Percentiles rank a stretch among this genome's conserved stretches.
Conservation (phyloP, 1,140 invertebrate genomes). For the Watersipora subatra region DNA sequence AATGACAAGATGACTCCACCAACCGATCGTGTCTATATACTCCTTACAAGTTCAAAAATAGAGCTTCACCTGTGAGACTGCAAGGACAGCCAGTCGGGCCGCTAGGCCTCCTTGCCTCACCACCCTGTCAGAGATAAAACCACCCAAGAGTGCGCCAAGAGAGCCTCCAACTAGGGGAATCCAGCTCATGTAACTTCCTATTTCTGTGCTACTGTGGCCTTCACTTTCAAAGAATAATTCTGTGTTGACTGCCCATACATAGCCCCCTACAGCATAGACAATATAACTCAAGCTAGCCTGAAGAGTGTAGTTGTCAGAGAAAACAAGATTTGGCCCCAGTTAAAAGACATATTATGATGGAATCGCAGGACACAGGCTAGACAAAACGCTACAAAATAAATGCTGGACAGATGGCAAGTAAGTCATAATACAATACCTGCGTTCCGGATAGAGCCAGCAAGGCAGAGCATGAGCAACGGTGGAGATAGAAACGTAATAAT, state of each 20-base stretch:
- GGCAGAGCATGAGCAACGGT: slow-evolving; percentile 61
- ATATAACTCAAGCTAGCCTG: too few relatives aligned
- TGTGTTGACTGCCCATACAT: slow-evolving; percentile 43
- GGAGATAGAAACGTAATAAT: slow-evolving; percentile 53
- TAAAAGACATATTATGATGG: too few relatives aligned
- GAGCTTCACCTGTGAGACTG: slow-evolving; percentile 54
- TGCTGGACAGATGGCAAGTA: too few relatives aligned
- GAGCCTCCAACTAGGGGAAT: slow-evolving; percentile 55
- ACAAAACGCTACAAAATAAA: too few relatives aligned
- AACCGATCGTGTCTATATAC: too few relatives aligned
- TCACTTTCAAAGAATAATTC: slow-evolving; percentile 38
- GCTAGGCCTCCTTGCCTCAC: slow-evolving; percentile 72
- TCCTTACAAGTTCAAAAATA: too few relatives aligned
- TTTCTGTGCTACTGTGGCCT: slow-evolving; percentile 29
- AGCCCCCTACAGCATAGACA: too few relatives aligned
- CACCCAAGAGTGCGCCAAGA: slow-evolving; percentile 72
- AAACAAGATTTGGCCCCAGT: too few relatives aligned
- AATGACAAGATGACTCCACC: too few relatives aligned
- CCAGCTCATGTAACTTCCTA: slow-evolving; percentile 43
- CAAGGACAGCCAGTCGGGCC: slow-evolving; percentile 67
- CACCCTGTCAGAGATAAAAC: slow-evolving; percentile 73
- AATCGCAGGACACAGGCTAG: too few relatives aligned
- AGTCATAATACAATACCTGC: too few relatives aligned
- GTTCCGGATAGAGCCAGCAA: slow-evolving; percentile 77
- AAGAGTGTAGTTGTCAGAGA: too few relatives aligned